phyloP scores from a whole-genome alignment of 2,888 invertebrate species.

The Petrophora chlorosata region DNA sequence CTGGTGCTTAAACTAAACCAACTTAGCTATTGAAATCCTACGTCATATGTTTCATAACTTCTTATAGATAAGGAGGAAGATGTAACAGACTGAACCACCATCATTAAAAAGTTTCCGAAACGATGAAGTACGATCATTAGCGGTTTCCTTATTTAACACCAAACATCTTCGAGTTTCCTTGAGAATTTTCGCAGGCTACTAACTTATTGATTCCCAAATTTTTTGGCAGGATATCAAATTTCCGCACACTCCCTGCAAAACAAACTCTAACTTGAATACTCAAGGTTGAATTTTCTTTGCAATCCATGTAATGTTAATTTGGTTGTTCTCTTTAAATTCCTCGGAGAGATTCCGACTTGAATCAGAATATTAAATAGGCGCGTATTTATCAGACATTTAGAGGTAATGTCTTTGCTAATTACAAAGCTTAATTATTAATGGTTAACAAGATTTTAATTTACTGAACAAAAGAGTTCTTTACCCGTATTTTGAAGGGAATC shows the following conservation, averaged over 20 bases:
- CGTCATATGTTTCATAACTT: too few species aligned
- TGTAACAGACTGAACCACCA: too few species aligned
- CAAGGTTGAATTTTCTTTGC: neutral
- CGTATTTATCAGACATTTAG: too few species aligned
- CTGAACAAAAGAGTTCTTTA: too few species aligned
- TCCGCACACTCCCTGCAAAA: slow-evolving; percentile 4
- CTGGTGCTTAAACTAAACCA: too few species aligned
- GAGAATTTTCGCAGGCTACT: slow-evolving; percentile 13
- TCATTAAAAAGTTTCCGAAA: too few species aligned
- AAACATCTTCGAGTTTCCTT: neutral
- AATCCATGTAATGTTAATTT: neutral
- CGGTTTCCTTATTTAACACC: neutral
- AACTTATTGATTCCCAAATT: slow-evolving; percentile 28
- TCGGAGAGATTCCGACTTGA: neutral
- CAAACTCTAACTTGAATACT: neutral
- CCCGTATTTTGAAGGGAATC: too few species aligned
- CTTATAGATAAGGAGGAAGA: too few species aligned
- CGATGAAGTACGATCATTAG: neutral
- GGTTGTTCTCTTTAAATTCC: neutral
- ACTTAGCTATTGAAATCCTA: too few species aligned
- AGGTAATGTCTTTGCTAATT: too few species aligned
- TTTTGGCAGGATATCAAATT: slow-evolving; percentile 34
- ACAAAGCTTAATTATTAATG: too few species aligned
- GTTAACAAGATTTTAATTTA: too few species aligned
- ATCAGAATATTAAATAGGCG: neutral